Conservation (phyloP, 2,113 vertebrate genomes). For the Cinclus mexicanus region DNA sequence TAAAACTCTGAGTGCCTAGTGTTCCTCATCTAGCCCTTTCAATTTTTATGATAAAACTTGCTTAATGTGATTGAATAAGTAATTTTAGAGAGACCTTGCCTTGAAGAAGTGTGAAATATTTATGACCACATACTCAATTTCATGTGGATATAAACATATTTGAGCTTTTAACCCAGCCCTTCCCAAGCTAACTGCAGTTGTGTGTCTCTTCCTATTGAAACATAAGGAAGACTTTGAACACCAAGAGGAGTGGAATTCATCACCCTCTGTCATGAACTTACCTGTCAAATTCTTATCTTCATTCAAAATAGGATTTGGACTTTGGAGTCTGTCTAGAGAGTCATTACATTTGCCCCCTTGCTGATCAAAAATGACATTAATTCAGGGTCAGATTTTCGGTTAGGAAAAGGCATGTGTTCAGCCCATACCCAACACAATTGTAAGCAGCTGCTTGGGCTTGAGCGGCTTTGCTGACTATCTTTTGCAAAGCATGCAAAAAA, state of each 20-base stretch:
- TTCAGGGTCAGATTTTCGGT: background rate
- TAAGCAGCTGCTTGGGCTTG: accelerated
- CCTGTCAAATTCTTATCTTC: background rate
- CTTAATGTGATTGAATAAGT: background rate
- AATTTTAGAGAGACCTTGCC: background rate
- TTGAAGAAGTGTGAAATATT: background rate
- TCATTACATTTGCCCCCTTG: background rate
- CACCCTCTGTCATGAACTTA: accelerated
- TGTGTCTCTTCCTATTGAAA: background rate
- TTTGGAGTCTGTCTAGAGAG: background rate
- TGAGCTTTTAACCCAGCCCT: background rate
- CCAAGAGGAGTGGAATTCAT: background rate
- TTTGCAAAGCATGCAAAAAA: background rate
- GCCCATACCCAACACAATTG: background rate
- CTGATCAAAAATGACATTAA: background rate
- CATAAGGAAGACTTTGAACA: background rate
- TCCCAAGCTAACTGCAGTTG: background rate
- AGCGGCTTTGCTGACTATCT: background rate
- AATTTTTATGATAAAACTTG: background rate
- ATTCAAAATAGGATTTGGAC: background rate
- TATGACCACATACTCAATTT: background rate
- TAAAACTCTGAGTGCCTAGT: background rate
- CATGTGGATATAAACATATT: background rate
- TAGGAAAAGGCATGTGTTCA: background rate
- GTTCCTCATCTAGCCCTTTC: background rate